Evolutionary conservation across 2,113 vertebrate species (phyloP).

Genomic region (Pseudopipra pipra): DNA sequence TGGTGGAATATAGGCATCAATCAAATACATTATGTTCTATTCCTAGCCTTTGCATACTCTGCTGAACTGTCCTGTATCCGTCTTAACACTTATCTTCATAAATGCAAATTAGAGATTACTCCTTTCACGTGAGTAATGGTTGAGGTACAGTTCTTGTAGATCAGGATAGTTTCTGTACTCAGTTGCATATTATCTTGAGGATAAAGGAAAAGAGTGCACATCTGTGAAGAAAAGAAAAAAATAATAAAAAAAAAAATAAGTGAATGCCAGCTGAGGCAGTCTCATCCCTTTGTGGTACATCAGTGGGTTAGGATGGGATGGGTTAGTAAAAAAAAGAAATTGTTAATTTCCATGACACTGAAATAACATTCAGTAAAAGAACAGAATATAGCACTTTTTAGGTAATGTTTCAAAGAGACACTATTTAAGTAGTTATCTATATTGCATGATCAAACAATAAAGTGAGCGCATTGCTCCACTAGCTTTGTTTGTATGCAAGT

Average conservation of each 20-base stretch:
- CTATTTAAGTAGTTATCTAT: background rate
- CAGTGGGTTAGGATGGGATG: background rate
- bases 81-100: background rate
- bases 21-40: background rate
- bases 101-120: background rate
- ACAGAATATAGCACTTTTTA: background rate
- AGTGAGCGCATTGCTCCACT: background rate
- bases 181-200: background rate
- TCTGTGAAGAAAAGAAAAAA: background rate
- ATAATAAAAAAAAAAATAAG: background rate
- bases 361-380: background rate
- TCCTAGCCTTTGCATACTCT: background rate
- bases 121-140: accelerated
- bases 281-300: background rate
- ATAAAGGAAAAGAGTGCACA: background rate
- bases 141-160: background rate
- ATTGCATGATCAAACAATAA: background rate
- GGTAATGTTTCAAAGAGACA: background rate
- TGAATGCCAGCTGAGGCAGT: background rate
- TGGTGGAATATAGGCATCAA: background rate
- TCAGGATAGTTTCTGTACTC: background rate
- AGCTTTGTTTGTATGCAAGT: background rate
- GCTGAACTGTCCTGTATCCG: background rate
- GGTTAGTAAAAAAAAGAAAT: background rate
- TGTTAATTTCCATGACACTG: background rate